Base-by-base conservation (phyloP, 2,113 vertebrate genomes). In the Rhombomys opimus region DNA sequence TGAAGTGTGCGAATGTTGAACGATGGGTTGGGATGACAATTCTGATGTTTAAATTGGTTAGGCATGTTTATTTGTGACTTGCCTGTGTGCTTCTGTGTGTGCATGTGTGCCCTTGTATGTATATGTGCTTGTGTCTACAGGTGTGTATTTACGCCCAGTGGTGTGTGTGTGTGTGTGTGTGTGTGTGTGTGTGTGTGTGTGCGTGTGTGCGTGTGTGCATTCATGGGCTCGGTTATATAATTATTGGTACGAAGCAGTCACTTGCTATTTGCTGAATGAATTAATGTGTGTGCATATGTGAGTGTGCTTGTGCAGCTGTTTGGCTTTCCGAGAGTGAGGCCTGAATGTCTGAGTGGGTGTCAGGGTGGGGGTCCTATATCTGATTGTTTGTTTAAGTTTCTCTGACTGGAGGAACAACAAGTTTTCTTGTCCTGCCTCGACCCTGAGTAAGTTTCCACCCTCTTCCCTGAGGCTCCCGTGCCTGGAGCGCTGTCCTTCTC, bases 391-490 rank as follows among this genome's bases (percentile, higher is more conserved):
- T 78, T 86, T 30, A 46, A 25, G 32, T 76, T 67, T 93, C 57
- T 87, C 13, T 30, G 84, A 61, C 76, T 27, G 41, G 57, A 30
- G 54, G n/a, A 41, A 80, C 52, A 41, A 5, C 18, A 35, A 20
- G 57, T 61, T 82, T 61, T 75, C 92, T 86, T 18, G 72, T 2
- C 23, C n/a, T n/a, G 41, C 17, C 14, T 27, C 7, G n/a, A 75
- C 95, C 70, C n/a, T 15, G 10, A 2, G 8, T 50, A 0, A 27
- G 32, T 52, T 22, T 22, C 52, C 20, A 18, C 22, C 18, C 38
- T 3, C 27, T 76, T 95, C 17, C 7, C 59, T 57, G 68, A 87
- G 90, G 89, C 90, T 97, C 95, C 92, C 94, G 84, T 95, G 72
- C 70, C 22, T 87, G 35, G 59, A 11, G 75, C 91, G 18, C 52